phyloP scores from a whole-genome alignment of 2,113 vertebrate genomes.

The Prinia subflava region DNA sequence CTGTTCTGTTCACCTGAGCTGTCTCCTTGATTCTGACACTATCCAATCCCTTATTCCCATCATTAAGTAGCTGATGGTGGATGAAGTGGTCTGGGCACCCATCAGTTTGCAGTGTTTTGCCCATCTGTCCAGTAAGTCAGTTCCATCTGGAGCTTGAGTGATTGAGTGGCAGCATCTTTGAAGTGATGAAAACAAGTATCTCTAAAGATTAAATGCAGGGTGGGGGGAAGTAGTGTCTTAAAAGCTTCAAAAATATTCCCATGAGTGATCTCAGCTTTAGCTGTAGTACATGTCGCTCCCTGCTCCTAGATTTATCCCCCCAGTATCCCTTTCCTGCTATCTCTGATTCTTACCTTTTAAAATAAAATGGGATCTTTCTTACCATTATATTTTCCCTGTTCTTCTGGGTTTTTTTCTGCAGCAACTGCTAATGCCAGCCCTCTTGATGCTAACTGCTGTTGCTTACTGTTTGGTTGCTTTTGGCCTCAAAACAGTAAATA shows the following conservation, averaged over 20 bases:
- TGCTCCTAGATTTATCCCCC: background rate
- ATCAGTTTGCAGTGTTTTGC: background rate
- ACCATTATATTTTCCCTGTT: background rate
- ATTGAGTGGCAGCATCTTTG: background rate
- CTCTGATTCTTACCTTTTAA: background rate
- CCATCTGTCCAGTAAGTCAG: background rate
- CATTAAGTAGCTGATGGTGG: background rate
- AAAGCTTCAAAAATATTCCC: background rate
- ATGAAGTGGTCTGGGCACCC: background rate
- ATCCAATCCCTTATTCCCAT: background rate
- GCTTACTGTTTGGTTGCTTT: background rate
- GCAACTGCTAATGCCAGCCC: background rate
- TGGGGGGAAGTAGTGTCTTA: background rate
- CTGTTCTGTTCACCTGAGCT: background rate
- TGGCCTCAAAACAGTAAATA: background rate
- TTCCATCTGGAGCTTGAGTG: background rate
- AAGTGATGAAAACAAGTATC: background rate
- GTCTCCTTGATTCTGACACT: background rate
- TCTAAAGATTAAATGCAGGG: background rate
- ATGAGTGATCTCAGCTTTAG: background rate
- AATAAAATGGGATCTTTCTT: background rate
- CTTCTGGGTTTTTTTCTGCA: background rate
- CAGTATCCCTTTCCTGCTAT: background rate
- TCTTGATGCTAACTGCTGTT: background rate
- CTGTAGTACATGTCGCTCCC: fast-evolving